Evolutionary conservation across 1,140 invertebrate genomes (phyloP).

Genomic region (Coenobita brevimanus): DNA sequence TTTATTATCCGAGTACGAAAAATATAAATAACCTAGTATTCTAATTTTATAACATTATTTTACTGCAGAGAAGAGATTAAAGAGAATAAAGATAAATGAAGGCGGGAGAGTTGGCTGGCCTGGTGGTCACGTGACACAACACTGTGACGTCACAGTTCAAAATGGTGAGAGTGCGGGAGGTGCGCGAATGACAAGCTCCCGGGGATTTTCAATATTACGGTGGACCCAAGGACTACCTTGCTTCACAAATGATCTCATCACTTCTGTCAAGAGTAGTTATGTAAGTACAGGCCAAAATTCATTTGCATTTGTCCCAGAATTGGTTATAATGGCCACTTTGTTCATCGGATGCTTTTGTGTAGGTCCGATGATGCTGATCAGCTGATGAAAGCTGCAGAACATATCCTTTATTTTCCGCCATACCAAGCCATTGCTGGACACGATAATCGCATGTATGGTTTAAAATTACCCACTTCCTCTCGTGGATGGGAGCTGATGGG

Average conservation of each 20-base stretch:
- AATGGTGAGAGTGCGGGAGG: slow-evolving; percentile 38
- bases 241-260: slow-evolving; percentile 54
- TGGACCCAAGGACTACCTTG: background rate
- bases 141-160: slow-evolving; percentile 33
- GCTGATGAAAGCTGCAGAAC: slow-evolving; percentile 6
- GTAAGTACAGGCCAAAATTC: slow-evolving; percentile 8
- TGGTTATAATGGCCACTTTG: background rate
- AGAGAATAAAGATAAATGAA: background rate
- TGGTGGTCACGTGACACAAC: slow-evolving; percentile 48
- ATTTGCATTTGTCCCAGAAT: too few relatives aligned
- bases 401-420: background rate
- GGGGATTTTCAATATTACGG: background rate
- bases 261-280: slow-evolving; percentile 47
- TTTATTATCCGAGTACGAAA: too few relatives aligned
- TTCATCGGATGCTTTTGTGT: background rate
- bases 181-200: slow-evolving; percentile 4
- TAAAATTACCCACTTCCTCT: too few relatives aligned
- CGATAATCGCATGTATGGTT: background rate
- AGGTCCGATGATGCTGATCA: slow-evolving; percentile 24
- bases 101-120: slow-evolving; percentile 14
- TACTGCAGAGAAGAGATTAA: background rate
- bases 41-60: too few relatives aligned
- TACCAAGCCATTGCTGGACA: background rate
- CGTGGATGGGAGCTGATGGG: too few relatives aligned
- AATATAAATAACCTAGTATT: too few relatives aligned